Evolutionary conservation across 1,140 invertebrate genomes (phyloP).

Genomic region (Megalonaias nervosa): DNA sequence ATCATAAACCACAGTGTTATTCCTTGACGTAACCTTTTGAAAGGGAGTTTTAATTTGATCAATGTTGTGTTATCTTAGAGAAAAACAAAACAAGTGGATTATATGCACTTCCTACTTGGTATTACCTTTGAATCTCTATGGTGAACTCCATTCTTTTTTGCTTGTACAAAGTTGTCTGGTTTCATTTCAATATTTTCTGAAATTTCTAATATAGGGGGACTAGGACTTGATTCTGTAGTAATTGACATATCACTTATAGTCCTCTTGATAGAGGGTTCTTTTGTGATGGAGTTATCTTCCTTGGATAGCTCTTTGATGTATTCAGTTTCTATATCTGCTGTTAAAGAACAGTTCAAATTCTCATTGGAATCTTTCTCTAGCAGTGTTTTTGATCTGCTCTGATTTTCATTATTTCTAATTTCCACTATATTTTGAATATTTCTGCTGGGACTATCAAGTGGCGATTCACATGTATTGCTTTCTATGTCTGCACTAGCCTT

Average conservation of each 20-base stretch:
- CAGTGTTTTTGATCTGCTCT: slow-evolving; percentile 32
- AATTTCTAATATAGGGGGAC: too few relatives aligned
- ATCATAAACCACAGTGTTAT: too few relatives aligned
- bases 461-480: slow-evolving; percentile 55
- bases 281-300: slow-evolving; percentile 41
- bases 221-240: too few relatives aligned
- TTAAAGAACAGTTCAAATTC: slow-evolving; percentile 54
- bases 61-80: too few relatives aligned
- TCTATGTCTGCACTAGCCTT: slow-evolving; percentile 56
- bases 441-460: slow-evolving; percentile 37
- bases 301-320: slow-evolving; percentile 36
- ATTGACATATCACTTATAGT: slow-evolving; percentile 46
- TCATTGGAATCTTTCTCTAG: slow-evolving; percentile 66
- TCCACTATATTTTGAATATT: slow-evolving; percentile 43
- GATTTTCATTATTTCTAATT: slow-evolving; percentile 48
- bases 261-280: slow-evolving; percentile 49
- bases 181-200: too few relatives aligned
- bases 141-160: too few relatives aligned
- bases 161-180: too few relatives aligned
- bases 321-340: not conserved
- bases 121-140: too few relatives aligned
- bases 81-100: too few relatives aligned
- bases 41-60: too few relatives aligned
- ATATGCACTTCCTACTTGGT: too few relatives aligned
- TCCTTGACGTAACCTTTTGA: too few relatives aligned